phyloP scores from a whole-genome alignment of 1,140 invertebrate species.

The Drosophila ambigua region DNA sequence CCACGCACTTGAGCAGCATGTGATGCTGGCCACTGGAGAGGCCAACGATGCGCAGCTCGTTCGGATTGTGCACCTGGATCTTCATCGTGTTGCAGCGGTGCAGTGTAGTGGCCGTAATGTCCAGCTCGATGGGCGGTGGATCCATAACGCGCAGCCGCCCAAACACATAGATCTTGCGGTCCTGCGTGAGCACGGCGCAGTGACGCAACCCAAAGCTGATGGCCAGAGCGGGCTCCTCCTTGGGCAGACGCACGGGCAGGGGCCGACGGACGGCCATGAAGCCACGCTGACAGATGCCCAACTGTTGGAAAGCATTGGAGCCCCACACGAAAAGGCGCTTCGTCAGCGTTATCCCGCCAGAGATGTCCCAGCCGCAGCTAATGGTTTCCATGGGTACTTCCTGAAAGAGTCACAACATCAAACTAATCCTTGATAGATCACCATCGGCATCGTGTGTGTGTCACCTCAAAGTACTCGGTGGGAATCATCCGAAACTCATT shows the following conservation, averaged over 20 bases:
- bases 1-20: conserved; percentile 86
- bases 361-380: conserved; percentile 90
- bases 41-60: conserved; percentile 59
- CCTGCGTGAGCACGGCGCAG: conserved; percentile 87
- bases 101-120: conserved; percentile 68
- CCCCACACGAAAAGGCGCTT: conserved; percentile 90
- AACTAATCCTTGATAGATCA: too few relatives aligned
- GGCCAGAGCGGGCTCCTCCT: conserved; percentile 72
- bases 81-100: conserved; percentile 73
- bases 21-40: conserved; percentile 89
- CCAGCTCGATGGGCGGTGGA: conserved; percentile 69
- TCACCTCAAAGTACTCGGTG: conserved; percentile 67
- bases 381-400: conserved; percentile 86
- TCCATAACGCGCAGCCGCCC: conserved; percentile 70
- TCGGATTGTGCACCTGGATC: conserved; percentile 59
- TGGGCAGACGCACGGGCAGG: conserved; percentile 74
- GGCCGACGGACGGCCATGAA: conserved; percentile 84
- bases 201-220: conserved; percentile 88
- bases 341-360: conserved; percentile 87
- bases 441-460: neutral
- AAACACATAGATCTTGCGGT: conserved; percentile 80
- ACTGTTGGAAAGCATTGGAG: conserved; percentile 89
- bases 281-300: conserved; percentile 86
- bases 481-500: conserved; percentile 72
- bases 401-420: conserved; percentile 33